Evolutionary conservation across 1,140 invertebrate species (phyloP).

Genomic region (Diuraphis noxia): DNA sequence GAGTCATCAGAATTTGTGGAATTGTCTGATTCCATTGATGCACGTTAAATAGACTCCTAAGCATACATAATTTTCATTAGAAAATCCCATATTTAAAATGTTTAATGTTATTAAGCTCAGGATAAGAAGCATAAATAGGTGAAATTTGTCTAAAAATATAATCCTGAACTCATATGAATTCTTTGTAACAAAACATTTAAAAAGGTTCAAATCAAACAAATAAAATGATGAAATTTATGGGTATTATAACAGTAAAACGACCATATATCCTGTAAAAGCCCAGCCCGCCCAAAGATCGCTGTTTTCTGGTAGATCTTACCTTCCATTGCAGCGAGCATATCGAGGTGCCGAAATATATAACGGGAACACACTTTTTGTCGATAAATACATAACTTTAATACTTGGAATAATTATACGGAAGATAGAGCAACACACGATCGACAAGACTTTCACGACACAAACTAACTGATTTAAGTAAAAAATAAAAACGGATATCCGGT

Average conservation of each 20-base stretch:
- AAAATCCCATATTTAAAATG: neutral
- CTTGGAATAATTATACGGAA: constrained; percentile 37
- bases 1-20: constrained; percentile 46
- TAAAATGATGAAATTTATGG: neutral
- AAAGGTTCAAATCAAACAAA: neutral
- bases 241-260: constrained; percentile 1
- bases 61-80: neutral
- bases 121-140: constrained; percentile 3
- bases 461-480: neutral
- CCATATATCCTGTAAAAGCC: constrained; percentile 27
- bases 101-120: neutral
- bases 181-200: neutral
- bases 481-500: neutral
- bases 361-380: constrained; percentile 50
- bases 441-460: constrained; percentile 37
- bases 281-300: constrained; percentile 44
- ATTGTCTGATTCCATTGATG: constrained; percentile 46
- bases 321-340: constrained; percentile 39
- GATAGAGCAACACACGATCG: neutral
- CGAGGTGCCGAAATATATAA: constrained; percentile 45
- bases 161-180: neutral
- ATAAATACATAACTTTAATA: constrained; percentile 40
- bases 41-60: constrained; percentile 21
- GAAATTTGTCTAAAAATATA: constrained; percentile 24
- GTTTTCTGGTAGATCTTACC: constrained; percentile 50